A percentile compares a stretch with the other conserved stretches of the same genome.
Evolutionary conservation across 2,888 invertebrate species (phyloP).

Genomic region (Hemicrepidius hirtus): DNA sequence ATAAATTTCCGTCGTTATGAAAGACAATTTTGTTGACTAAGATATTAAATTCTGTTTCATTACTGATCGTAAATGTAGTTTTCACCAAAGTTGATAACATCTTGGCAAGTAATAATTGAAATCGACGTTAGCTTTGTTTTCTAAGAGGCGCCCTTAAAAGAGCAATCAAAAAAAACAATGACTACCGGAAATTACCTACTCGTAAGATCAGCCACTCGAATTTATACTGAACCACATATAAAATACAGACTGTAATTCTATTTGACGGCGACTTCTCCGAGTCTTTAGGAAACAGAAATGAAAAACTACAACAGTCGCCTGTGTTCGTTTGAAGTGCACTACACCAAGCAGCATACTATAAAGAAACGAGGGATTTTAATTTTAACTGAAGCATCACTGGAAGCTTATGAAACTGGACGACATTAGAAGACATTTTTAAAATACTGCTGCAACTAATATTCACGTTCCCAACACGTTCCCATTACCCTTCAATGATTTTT

Average conservation of each 20-base stretch:
- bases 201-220: conserved; percentile 8
- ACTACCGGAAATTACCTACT: background rate
- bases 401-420: too few relatives aligned
- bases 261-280: background rate
- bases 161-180: conserved; percentile 23
- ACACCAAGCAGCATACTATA: too few relatives aligned
- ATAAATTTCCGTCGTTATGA: background rate
- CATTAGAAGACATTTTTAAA: too few relatives aligned
- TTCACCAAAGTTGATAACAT: too few relatives aligned
- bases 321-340: background rate
- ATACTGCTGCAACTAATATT: too few relatives aligned
- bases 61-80: too few relatives aligned
- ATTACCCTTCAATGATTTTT: too few relatives aligned
- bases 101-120: background rate
- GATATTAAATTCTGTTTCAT: too few relatives aligned
- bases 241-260: background rate
- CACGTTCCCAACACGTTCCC: too few relatives aligned
- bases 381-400: too few relatives aligned
- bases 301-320: background rate
- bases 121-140: background rate
- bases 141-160: background rate
- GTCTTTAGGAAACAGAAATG: background rate
- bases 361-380: too few relatives aligned
- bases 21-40: too few relatives aligned
- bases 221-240: conserved; percentile 1